Base-by-base conservation (phyloP, 2,113 vertebrate species). In the Ammodramus savannarum region DNA sequence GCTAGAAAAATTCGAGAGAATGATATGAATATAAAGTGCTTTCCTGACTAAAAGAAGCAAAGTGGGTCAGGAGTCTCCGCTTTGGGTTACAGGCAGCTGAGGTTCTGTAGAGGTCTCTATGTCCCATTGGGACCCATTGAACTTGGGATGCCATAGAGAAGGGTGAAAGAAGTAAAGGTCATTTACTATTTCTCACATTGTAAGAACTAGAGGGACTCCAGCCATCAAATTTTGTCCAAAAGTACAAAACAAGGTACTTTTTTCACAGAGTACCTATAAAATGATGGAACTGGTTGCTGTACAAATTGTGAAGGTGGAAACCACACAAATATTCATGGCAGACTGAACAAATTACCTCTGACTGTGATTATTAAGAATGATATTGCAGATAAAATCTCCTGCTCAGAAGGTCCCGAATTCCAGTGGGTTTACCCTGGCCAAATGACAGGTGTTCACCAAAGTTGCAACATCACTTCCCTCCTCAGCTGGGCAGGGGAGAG, bases 41-140 rank as follows among this genome's bases (percentile, higher is more conserved):
- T 87, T 74, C 51, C 52, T 81, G 34, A 23, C 13, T 77, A 67
- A 58, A 69, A 82, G 48, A 87, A 91, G 4, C 4, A 12, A 84
- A 73, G 14, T 63, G n/a, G 29, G 52, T 13, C 22, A 66, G 25
- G 44, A 69, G 7, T 41, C 27, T 87, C 23, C 32, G 62, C 21
- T 9, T 16, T 55, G 16, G 39, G 16, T 39, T 48, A 39, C 11
- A 51, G 36, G 5, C 34, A 81, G 16, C 16, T 71, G 34, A 55
- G 26, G 13, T 36, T 81, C 31, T 74, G 4, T 29, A 77, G 73
- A 34, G 49, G 19, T 29, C 17, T 90, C 17, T 44, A 6, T 31
- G 59, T 43, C n/a, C 27, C 23, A 8, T 4, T 1, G 3, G 61
- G 8, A 5, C 46, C 31, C 18, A 29, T 7, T 0, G 3, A 44